Evolutionary conservation across 2,888 invertebrate species (phyloP).

Genomic region (Ichneumoninae sp.): DNA sequence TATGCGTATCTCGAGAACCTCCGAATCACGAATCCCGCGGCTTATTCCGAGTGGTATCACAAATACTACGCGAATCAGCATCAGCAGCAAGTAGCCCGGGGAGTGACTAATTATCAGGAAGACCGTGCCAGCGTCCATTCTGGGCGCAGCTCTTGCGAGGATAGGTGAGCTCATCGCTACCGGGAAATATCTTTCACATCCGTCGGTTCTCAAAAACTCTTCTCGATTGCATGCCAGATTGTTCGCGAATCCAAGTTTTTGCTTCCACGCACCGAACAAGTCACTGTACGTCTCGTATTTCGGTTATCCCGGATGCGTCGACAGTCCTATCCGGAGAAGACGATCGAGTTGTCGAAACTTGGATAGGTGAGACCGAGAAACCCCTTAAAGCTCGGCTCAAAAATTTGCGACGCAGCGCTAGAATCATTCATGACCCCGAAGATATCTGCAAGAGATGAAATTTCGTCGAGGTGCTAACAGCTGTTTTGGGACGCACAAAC

Average conservation of each 20-base stretch:
- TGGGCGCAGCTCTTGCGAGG: constrained; percentile 92
- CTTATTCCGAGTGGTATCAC: constrained; percentile 92
- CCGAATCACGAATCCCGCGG: constrained; percentile 91
- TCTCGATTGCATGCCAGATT: constrained; percentile 80
- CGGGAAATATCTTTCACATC: constrained; percentile 22
- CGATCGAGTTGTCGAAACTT: constrained; percentile 76
- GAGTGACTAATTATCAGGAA: constrained; percentile 85
- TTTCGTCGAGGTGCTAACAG: no score
- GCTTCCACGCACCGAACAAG: constrained; percentile 80
- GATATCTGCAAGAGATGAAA: no score
- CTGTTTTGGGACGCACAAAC: no score
- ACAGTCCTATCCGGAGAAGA: constrained; percentile 76
- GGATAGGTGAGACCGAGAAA: constrained; percentile 80
- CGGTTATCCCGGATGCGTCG: constrained; percentile 76
- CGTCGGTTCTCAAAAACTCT: constrained; percentile 69
- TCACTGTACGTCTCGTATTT: constrained; percentile 80
- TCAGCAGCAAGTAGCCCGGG: constrained; percentile 75
- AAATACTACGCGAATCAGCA: constrained; percentile 87
- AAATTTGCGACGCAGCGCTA: constrained; percentile 23
- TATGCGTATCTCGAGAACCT: constrained; percentile 92
- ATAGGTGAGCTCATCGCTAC: constrained; percentile 85
- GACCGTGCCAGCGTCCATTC: constrained; percentile 93
- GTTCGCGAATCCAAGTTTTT: constrained; percentile 79
- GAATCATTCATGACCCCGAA: background rate
- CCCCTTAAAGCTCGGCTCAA: constrained; percentile 71